Percentiles rank a stretch among this genome's conserved stretches.
Evolutionary conservation across 2,113 vertebrate genomes (phyloP).

Genomic region (Rhinoptilus africanus): DNA sequence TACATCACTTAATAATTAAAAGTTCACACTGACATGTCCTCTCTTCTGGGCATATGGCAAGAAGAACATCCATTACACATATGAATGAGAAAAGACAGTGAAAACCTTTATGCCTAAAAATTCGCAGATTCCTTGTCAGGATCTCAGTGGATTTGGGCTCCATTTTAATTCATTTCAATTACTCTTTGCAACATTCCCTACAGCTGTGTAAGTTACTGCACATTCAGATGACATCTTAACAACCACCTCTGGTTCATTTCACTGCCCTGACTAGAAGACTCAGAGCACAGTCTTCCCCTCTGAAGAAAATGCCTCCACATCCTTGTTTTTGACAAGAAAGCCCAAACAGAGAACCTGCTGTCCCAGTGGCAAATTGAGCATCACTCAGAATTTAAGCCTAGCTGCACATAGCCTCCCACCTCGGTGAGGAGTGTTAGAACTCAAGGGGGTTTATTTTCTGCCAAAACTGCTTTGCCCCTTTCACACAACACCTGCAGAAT

Average conservation of each 20-base stretch:
- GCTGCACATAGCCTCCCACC: no score
- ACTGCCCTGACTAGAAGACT: background rate
- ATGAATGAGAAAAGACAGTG: background rate
- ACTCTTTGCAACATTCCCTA: background rate
- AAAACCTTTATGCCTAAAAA: background rate
- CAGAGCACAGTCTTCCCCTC: background rate
- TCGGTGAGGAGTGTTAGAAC: no score
- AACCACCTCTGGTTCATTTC: background rate
- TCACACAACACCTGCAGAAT: background rate
- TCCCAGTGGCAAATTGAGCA: background rate
- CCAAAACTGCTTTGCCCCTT: no score
- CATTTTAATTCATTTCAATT: background rate
- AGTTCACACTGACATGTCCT: background rate
- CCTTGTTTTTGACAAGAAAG: background rate
- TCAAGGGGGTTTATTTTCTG: no score
- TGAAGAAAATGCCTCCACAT: background rate
- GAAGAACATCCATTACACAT: background rate
- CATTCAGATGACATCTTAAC: background rate
- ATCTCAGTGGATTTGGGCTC: background rate
- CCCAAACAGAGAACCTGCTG: background rate
- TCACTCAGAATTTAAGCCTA: no score
- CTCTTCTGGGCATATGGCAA: background rate
- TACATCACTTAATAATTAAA: background rate
- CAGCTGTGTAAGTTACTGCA: background rate
- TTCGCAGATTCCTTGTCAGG: background rate